Evolutionary conservation across 2,797 vertebrate species (phyloP).

Genomic region (Ambastaia sidthimunki): DNA sequence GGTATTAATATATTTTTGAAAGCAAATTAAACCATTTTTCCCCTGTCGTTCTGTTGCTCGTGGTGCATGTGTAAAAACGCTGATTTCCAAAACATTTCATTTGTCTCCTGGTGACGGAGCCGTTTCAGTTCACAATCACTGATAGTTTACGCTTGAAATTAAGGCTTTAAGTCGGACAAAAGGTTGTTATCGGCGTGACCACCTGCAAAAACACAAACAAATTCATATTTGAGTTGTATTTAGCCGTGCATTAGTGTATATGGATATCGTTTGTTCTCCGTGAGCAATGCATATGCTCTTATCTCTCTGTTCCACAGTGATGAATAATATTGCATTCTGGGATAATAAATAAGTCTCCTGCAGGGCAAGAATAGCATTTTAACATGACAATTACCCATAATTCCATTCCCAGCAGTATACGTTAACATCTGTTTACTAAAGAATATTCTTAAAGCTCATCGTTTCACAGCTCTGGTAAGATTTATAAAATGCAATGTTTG

Average conservation of each 20-base stretch:
- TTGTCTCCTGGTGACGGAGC: conserved; percentile 43
- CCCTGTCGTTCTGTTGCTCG: conserved; percentile 5
- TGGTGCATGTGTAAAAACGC: conserved; percentile 26
- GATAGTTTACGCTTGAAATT: conserved; percentile 48
- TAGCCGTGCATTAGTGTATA: conserved; percentile 29
- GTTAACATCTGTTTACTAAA: background rate
- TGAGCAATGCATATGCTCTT: background rate
- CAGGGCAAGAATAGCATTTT: conserved; percentile 21
- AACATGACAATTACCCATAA: conserved; percentile 15
- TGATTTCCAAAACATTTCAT: conserved; percentile 45
- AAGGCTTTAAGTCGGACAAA: conserved; percentile 53
- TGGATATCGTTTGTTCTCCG: background rate
- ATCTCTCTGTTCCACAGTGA: conserved; percentile 19
- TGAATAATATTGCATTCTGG: conserved; percentile 10
- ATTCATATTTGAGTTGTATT: conserved; percentile 28
- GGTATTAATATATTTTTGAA: conserved; percentile 45
- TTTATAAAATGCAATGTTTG: background rate
- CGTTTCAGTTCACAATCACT: conserved; percentile 30
- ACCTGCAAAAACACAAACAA: conserved; percentile 38
- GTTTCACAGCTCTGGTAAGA: background rate
- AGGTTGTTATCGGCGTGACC: conserved; percentile 42
- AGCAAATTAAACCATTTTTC: conserved; percentile 33
- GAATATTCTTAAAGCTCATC: conserved; percentile 1
- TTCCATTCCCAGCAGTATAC: background rate
- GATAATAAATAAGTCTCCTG: conserved; percentile 5